phyloP scores from a whole-genome alignment of 1,140 invertebrate species.

The Tetraneura akinire region DNA sequence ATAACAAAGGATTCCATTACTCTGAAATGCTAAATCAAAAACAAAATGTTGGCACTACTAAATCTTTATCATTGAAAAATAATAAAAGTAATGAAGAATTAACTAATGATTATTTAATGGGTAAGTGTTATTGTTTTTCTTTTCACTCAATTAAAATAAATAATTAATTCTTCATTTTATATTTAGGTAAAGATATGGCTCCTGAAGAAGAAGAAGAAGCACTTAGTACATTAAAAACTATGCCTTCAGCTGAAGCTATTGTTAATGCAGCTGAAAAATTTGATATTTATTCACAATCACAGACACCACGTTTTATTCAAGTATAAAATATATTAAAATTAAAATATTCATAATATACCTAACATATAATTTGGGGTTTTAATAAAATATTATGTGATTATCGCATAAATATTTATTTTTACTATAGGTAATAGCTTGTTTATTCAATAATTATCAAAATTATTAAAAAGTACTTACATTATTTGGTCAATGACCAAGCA shows the following conservation, averaged over 20 bases:
- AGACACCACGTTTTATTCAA: neutral
- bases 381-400: too few relatives aligned
- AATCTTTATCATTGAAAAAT: neutral
- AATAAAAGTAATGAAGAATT: constrained; percentile 39
- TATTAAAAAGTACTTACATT: too few relatives aligned
- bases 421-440: too few relatives aligned
- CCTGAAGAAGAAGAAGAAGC: constrained; percentile 44
- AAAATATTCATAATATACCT: too few relatives aligned
- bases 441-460: too few relatives aligned
- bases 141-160: neutral
- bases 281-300: constrained; percentile 16
- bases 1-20: neutral
- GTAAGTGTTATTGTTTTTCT: neutral
- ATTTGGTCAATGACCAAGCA: too few relatives aligned
- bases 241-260: constrained; percentile 28
- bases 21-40: neutral
- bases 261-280: constrained; percentile 35
- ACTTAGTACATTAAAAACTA: neutral
- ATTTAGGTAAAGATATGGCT: constrained; percentile 36
- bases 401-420: too few relatives aligned
- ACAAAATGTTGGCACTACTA: neutral
- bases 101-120: constrained; percentile 44
- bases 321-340: constrained; percentile 1
- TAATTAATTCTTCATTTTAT: neutral
- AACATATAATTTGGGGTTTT: too few relatives aligned